These are phyloP conservation scores for Scaptomyza flava DNA, from an alignment of 2,888 invertebrate genomes.

Conservation along the genomic window DNA sequence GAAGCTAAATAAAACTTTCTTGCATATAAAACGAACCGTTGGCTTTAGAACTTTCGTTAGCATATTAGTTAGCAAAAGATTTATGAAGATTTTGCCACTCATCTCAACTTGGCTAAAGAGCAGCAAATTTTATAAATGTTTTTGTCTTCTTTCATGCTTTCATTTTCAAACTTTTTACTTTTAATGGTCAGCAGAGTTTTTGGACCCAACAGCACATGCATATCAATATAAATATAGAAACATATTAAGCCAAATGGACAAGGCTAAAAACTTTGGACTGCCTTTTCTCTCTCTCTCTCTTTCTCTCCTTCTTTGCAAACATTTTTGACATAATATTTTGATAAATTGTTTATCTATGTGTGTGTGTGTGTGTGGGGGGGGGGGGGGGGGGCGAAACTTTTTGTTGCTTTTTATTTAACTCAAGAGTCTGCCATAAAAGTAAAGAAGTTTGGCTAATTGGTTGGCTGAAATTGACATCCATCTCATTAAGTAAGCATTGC, in stretches of 20 bases:
- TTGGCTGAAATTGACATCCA: constrained; percentile 4
- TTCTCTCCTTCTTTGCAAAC: constrained; percentile 7
- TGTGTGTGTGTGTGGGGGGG: neutral
- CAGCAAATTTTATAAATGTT: constrained; percentile 49
- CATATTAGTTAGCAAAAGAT: constrained; percentile 74
- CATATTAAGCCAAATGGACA: constrained; percentile 6
- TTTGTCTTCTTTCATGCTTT: neutral
- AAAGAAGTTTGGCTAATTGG: constrained; percentile 45
- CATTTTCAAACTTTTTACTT: constrained; percentile 70
- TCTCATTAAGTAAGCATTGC: neutral
- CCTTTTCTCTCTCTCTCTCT: constrained; percentile 11
- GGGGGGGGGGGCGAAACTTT: constrained; percentile 6
- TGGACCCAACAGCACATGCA: constrained; percentile 38
- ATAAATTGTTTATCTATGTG: constrained; percentile 68
- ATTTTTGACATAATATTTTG: constrained; percentile 75
- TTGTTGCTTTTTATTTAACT: neutral
- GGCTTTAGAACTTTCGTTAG: constrained; percentile 71
- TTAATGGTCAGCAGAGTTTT: constrained; percentile 72
- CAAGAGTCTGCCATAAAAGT: neutral
- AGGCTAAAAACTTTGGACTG: constrained; percentile 50
- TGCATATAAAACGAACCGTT: constrained; percentile 66
- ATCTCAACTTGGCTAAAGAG: constrained; percentile 32
- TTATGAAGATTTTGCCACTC: constrained; percentile 69
- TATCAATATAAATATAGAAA: constrained; percentile 50
- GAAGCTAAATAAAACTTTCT: constrained; percentile 64